Percentiles rank a stretch among this genome's conserved stretches.
Conservation (phyloP, 1,140 invertebrate genomes). For the roundworm (Caenorhabditis elegans) region DNA sequence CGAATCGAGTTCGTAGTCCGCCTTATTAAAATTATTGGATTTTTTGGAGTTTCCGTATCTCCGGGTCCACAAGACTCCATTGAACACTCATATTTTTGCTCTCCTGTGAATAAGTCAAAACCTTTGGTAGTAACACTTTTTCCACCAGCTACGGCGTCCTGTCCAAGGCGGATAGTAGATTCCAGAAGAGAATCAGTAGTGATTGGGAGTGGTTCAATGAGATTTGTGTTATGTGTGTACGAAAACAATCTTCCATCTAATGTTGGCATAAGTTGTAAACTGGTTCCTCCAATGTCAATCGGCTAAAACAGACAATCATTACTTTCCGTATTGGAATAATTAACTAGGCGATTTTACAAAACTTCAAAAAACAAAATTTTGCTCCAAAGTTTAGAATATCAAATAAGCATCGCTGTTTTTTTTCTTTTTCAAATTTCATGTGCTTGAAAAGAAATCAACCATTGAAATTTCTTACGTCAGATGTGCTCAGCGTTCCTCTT, state of each 20-base stretch:
- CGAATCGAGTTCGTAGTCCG: neutral
- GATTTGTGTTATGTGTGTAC: conserved; percentile 10
- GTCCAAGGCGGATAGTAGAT: conserved; percentile 5
- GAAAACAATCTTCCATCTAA: conserved; percentile 2
- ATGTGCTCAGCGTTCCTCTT: neutral
- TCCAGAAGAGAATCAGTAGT: conserved; percentile 17
- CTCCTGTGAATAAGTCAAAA: neutral
- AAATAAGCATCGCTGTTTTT: no score
- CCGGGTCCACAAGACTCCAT: neutral
- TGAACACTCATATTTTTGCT: neutral
- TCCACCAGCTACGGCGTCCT: neutral
- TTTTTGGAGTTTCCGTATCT: neutral
- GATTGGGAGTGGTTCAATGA: conserved; percentile 5
- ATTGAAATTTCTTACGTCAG: conserved; percentile 3
- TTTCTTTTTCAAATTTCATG: neutral
- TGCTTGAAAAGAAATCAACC: no score
- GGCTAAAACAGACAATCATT: neutral
- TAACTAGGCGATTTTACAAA: no score
- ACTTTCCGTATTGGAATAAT: no score
- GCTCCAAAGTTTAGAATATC: no score
- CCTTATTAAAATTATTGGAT: neutral
- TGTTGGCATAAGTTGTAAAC: conserved; percentile 24
- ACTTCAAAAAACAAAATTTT: no score
- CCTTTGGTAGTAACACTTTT: conserved; percentile 11
- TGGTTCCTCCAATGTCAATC: conserved; percentile 18